A percentile compares a stretch with the other conserved stretches of the same genome.
These are phyloP conservation scores for Antidorcas marsupialis DNA, from an alignment of 2,113 vertebrate species.

Conservation along the genomic window DNA sequence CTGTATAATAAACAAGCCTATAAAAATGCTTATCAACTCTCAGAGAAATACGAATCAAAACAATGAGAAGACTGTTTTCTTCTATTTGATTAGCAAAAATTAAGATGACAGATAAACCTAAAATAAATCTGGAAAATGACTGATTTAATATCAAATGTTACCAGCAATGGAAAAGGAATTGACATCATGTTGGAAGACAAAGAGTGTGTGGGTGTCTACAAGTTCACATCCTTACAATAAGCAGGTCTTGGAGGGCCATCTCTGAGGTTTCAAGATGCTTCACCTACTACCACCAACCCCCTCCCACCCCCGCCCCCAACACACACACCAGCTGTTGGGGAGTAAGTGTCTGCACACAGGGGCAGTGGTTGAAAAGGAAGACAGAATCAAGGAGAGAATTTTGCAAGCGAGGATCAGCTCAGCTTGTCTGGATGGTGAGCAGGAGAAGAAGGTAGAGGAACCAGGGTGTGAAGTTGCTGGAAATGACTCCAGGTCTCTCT, in stretches of 20 bases:
- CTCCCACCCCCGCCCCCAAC: too few species aligned
- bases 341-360: background rate
- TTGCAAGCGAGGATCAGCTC: background rate
- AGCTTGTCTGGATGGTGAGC: background rate
- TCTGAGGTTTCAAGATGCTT: background rate
- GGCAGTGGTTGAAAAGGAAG: background rate
- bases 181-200: background rate
- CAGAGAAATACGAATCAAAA: background rate
- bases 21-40: background rate
- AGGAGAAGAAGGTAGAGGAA: background rate
- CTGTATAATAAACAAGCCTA: background rate
- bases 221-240: background rate
- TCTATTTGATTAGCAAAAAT: background rate
- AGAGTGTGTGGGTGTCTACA: fast-evolving
- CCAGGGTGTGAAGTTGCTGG: background rate
- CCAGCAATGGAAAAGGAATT: background rate
- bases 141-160: background rate
- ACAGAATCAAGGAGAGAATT: background rate
- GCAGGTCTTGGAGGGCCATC: background rate
- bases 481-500: background rate
- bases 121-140: background rate
- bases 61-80: background rate
- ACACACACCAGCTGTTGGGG: background rate
- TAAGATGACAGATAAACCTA: background rate
- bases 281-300: background rate